These are phyloP conservation scores for Tyto alba DNA, from an alignment of 2,113 vertebrate species.

Conservation along the genomic window DNA sequence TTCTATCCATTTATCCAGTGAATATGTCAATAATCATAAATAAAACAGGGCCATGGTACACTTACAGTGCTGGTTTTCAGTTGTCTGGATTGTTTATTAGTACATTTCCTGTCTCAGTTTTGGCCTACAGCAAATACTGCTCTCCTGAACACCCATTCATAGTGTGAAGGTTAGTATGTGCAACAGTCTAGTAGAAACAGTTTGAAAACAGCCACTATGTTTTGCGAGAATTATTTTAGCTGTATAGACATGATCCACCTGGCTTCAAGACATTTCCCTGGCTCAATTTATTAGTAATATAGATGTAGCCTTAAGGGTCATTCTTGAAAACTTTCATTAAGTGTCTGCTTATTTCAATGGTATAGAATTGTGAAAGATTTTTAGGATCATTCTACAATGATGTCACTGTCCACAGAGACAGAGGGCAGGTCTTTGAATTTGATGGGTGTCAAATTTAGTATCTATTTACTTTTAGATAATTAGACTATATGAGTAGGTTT, in stretches of 20 bases:
- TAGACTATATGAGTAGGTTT: not conserved
- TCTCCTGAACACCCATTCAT: not conserved
- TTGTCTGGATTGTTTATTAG: not conserved
- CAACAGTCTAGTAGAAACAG: not conserved
- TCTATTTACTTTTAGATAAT: not conserved
- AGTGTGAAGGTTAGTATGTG: not conserved
- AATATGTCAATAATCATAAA: not conserved
- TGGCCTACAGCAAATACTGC: not conserved
- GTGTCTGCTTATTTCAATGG: not conserved
- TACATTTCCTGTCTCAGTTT: not conserved
- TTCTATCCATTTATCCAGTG: not conserved
- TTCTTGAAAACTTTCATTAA: not conserved
- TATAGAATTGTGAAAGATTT: not conserved
- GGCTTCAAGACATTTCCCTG: not conserved
- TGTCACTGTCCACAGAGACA: not conserved
- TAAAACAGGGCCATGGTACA: not conserved
- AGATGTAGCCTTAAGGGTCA: not conserved
- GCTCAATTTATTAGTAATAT: not conserved
- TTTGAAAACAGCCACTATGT: not conserved
- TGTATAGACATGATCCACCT: not conserved
- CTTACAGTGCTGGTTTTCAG: not conserved
- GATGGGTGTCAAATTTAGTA: not conserved
- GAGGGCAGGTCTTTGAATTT: not conserved
- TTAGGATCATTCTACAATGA: not conserved
- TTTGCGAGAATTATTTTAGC: not conserved